Base-by-base conservation (phyloP, 2,797 vertebrate species). In the Gouania willdenowi region DNA sequence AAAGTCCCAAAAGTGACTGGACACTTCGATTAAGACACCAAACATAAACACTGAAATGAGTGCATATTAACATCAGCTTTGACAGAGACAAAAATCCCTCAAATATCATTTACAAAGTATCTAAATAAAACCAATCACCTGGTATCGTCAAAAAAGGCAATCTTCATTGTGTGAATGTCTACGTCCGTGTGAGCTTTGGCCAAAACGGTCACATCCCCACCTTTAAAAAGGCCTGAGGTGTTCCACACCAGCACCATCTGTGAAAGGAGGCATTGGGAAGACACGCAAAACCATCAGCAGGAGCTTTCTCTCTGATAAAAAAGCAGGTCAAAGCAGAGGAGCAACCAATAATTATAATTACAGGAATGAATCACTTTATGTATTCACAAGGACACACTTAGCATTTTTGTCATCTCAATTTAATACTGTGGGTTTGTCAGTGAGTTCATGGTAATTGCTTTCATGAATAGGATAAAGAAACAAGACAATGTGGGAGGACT, bases 161-260 rank as follows among this genome's bases (percentile, higher is more conserved):
- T 79, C 71, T 91, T 92, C 75, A 97, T 91, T 20, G 85, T 86
- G 64, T 87, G 84, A 66, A 99, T 84, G 70, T 97, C 92, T 44
- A 91, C 88, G 2, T 96, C 92, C 0, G 90, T 92, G 68, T 92
- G 91, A 0, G 86, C 89, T 81, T 92, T 97, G 8, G 92, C 92
- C 12, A 97, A 58, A 11, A 93, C 6, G 0, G 71, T 49, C 7
- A 92, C 90, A 1, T 91, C 84, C 7, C 91, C 88, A 0, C 88
- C 84, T 15, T n/a, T 71, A 3, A 29, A 57, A 25, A 86, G 82
- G 8, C 64, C 82, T 33, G 68, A 26, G 0, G 91, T 85, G 66
- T 84, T 89, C 96, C 95, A 98, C 12, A 93, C 91, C 37, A 93
- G 84, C 60, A 98, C 91, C 84, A 90, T 72, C 95, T 98, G 11